Conservation (phyloP, 2,797 vertebrate genomes). For the Sciurus carolinensis region DNA sequence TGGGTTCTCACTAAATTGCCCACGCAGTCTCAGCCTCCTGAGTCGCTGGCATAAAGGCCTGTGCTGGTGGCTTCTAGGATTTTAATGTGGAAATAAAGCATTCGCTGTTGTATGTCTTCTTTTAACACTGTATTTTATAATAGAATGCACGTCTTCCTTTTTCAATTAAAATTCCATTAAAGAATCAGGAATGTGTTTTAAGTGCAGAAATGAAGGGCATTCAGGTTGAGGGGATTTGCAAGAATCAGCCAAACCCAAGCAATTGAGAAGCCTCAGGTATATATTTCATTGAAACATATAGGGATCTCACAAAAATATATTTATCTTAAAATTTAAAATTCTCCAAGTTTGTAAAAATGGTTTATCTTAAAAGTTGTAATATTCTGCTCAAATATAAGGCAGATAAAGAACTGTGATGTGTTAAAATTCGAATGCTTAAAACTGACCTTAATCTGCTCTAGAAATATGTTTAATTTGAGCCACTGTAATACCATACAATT, state of each 20-base stretch:
- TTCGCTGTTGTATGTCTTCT: not conserved
- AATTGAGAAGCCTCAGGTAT: not conserved
- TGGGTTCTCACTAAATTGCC: too few species aligned
- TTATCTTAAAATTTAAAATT: not conserved
- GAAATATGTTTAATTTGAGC: not conserved
- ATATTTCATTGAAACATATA: not conserved
- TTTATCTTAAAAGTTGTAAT: not conserved
- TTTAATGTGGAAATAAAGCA: constrained; percentile 21
- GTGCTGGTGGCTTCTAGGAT: not conserved
- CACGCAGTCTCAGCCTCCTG: too few species aligned
- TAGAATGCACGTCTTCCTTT: not conserved
- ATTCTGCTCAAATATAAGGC: not conserved
- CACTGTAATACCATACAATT: too few species aligned
- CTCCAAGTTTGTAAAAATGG: not conserved
- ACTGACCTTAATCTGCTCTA: not conserved
- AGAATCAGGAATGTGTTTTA: constrained; percentile 16
- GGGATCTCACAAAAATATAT: not conserved
- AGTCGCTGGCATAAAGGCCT: too few species aligned
- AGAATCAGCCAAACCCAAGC: not conserved
- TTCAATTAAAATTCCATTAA: not conserved
- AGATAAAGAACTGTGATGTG: not conserved
- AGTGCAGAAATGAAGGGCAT: not conserved
- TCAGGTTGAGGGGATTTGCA: not conserved
- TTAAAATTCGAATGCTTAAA: not conserved
- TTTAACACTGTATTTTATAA: not conserved